Evolutionary conservation across 2,797 vertebrate genomes (phyloP).

Genomic region (Crenuchus spilurus): DNA sequence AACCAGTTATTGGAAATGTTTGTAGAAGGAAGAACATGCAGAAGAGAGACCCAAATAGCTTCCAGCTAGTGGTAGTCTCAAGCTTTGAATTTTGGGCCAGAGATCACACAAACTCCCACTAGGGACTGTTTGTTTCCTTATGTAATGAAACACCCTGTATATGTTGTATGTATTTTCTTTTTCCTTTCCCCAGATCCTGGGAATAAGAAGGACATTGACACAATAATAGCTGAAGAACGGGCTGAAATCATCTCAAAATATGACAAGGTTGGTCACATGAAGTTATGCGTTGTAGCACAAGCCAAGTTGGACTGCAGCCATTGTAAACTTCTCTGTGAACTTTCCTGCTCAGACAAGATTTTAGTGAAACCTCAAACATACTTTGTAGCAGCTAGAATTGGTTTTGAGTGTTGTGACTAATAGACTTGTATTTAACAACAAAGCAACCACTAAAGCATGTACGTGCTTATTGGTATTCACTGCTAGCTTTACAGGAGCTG

Average conservation of each 20-base stretch:
- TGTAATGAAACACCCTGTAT: too few species aligned
- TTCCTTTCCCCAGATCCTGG: conserved; percentile 77
- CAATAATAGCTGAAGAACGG: conserved; percentile 86
- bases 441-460: background rate
- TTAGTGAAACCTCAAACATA: background rate
- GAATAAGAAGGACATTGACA: conserved; percentile 92
- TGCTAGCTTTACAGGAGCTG: background rate
- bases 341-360: background rate
- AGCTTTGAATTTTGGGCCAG: background rate
- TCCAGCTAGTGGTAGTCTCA: too few species aligned
- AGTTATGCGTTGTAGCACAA: background rate
- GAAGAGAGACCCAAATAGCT: background rate
- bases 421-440: background rate
- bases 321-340: background rate
- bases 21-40: too few species aligned
- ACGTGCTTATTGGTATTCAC: background rate
- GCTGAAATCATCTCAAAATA: conserved; percentile 87
- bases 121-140: too few species aligned
- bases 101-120: background rate
- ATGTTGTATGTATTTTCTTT: background rate
- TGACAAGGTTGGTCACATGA: conserved; percentile 78
- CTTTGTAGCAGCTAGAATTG: background rate
- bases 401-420: background rate
- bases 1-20: too few species aligned
- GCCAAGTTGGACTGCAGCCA: conserved; percentile 1